Evolutionary conservation across 2,797 vertebrate species (phyloP).

Genomic region (Pseudotriccus pelzelni): DNA sequence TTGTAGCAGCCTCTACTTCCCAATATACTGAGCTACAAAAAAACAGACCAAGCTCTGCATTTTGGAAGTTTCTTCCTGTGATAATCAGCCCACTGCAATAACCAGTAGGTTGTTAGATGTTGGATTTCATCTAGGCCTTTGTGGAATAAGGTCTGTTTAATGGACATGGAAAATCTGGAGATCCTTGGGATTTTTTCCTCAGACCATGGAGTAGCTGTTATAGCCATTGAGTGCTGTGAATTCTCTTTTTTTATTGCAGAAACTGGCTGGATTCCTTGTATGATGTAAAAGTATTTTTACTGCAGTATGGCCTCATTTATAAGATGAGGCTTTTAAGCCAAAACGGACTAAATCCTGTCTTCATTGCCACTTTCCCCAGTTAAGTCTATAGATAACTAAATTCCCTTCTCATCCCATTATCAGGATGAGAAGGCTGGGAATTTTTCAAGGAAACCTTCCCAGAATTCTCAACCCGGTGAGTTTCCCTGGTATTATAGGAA

Average conservation of each 20-base stretch:
- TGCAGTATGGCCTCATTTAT: background rate
- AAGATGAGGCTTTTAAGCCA: background rate
- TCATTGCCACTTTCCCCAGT: background rate
- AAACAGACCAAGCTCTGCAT: background rate
- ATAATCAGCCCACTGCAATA: background rate
- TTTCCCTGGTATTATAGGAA: background rate
- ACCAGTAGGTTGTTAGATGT: background rate
- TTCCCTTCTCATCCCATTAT: background rate
- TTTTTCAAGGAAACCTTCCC: background rate
- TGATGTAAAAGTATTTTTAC: background rate
- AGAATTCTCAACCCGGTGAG: background rate
- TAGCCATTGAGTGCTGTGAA: fast-evolving
- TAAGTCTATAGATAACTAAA: background rate
- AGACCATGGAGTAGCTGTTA: background rate
- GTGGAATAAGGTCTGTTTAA: background rate
- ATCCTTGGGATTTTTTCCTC: background rate
- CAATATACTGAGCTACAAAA: background rate
- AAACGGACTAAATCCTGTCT: background rate
- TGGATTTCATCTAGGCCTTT: background rate
- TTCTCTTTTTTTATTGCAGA: background rate
- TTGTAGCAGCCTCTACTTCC: background rate
- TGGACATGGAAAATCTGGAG: background rate
- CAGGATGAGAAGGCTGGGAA: background rate
- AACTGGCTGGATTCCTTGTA: background rate
- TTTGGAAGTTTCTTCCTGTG: background rate